phyloP scores from a whole-genome alignment of 2,888 invertebrate genomes.

The Drosophila dives region DNA sequence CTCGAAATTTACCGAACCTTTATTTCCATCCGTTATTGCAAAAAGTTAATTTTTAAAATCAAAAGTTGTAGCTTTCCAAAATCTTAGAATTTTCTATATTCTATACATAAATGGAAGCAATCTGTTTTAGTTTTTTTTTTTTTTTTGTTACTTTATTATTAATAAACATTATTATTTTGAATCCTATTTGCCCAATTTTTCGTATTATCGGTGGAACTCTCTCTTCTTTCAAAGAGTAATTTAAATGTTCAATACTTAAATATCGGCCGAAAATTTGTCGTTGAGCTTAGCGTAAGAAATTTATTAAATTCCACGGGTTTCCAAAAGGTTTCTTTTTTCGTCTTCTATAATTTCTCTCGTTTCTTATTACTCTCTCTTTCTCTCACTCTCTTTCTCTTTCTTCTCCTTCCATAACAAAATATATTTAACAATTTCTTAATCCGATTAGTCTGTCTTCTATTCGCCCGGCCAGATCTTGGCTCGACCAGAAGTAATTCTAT shows the following conservation, averaged over 20 bases:
- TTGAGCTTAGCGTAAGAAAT: neutral
- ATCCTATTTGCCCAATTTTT: neutral
- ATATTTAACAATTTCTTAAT: neutral
- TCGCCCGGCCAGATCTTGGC: neutral
- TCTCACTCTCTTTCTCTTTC: neutral
- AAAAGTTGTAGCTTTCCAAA: neutral
- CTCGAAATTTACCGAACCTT: neutral
- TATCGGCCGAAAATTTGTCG: neutral
- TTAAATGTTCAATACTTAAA: neutral
- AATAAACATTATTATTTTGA: neutral
- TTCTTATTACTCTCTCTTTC: neutral
- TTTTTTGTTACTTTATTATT: neutral
- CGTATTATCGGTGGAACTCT: neutral
- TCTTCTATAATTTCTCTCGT: neutral
- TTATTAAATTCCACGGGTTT: neutral
- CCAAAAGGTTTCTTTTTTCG: neutral
- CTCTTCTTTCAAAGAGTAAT: neutral
- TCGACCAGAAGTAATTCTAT: neutral
- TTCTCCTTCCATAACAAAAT: neutral
- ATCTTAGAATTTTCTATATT: neutral
- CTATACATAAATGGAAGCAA: neutral
- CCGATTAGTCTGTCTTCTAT: neutral
- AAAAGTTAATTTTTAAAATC: neutral
- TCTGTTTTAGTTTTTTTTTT: neutral
- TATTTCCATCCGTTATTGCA: too few species aligned